Evolutionary conservation across 2,888 invertebrate genomes (phyloP), one percentile per base, ranked within the genome.

Genomic region (Eupithecia subumbrata): DNA sequence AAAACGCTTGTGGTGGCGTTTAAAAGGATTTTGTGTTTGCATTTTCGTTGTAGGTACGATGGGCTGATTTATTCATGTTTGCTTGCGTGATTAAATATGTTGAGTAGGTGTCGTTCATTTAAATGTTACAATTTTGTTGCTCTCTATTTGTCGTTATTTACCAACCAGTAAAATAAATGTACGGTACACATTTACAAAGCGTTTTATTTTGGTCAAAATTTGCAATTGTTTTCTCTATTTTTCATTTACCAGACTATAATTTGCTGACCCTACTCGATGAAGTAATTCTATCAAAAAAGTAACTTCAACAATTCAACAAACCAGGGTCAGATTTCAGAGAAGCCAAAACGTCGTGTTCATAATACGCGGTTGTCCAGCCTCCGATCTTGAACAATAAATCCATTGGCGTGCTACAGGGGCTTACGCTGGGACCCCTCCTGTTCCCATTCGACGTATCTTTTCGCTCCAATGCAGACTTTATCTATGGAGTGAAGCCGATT

Each of bases 391-490:
- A 73, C 77, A 71, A 77, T 77, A 77, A 77, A 77, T 77, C 73
- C 73, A 73, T 75, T 77, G 75, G 72, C 75, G 71, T 71, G 77
- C 71, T 75, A 77, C 77, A 77, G 71, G 77, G 69, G 75, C 77
- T 77, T 77, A 77, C 48, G 60, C 34, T 77, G 30, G 63, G 74
- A 67, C 77, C 77, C 77, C 74, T 63, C 72, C 72, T 72, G 72
- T 72, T 77, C 72, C 84, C 84, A 74, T 78, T 75, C 70, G 73
- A 86, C 88, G 88, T 92, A 92, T 92, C 91, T 92, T 89, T 89
- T 84, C 88, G 87, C 84, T 84, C 84, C 86, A 86, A 82, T 83
- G 84, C 84, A 82, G 85, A 86, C 86, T 89, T 88, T 90, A 88
- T 90, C 88, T 87, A 82, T 79, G 77, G 76, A 78, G 82, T 86